Evolutionary conservation across 2,888 invertebrate species (phyloP), one percentile per base, ranked within the genome.

Genomic region (Zootermopsis nevadensis): DNA sequence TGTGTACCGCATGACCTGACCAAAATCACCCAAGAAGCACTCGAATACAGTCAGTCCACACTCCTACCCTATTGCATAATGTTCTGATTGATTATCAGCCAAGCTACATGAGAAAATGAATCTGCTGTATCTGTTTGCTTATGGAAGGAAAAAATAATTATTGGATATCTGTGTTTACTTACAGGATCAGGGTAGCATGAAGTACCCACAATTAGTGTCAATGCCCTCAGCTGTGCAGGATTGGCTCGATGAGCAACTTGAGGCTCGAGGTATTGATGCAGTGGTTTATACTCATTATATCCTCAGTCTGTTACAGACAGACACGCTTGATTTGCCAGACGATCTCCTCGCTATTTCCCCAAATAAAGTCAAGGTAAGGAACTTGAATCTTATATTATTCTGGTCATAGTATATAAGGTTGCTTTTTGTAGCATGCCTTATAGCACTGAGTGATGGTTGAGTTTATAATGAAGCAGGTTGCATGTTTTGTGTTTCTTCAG

Each of bases 241-340:
- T 91, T 95, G 95, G 95, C 92, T 95, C 88, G 93, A 94, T 89
- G 92, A 93, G 89, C 93, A 94, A 90, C 91, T 95, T 90, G 94
- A 95, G 91, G 93, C 93, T 88, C 92, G 94, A 89, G 94, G 94
- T 88, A 93, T 95, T 88, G 94, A 95, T 90, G 93, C 93, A 86
- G 91, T 92, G 85, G 91, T 92, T 86, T 94, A 94, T 90, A 92
- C 93, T 87, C 93, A 93, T 86, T 93, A 93, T 88, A 91, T 94
- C 86, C 91, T 94, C 86, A 92, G 93, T 89, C 91, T 94, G 86
- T 90, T 94, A 87, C 91, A 92, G 88, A 91, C 92, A 88, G 93
- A 93, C 89, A 79, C 83, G 66, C 80, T 86, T 33, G 85, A 86
- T 69, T 80, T 82, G 31, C 81, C 84, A 69, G 84, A 85, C 80